Evolutionary conservation across 1,140 invertebrate genomes (phyloP), one percentile per base, ranked within the genome.

Genomic region (Luehdorfia chinensis): DNA sequence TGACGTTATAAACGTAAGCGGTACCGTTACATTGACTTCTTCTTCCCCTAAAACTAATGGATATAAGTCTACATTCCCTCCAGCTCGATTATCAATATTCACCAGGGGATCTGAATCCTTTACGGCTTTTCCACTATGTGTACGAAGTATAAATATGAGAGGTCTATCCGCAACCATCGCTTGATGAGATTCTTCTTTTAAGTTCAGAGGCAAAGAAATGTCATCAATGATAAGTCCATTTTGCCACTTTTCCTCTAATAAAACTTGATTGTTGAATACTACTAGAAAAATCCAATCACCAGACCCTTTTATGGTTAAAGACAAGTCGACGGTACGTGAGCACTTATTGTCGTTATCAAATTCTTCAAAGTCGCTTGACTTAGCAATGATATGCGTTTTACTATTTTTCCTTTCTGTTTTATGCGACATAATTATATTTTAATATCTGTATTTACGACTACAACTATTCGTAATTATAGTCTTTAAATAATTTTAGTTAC

Each of bases 71-170:
- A 77, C 51, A 30, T 66, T 67, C 9, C 61, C 75, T 6, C 83
- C 83, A 27, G 68, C 70, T 8, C 60, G 57, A 60, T 86, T 84
- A 49, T 83, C 83, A 0, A 44, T 4, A 54, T 72, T 69, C 1
- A 69, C 30, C 7, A 86, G 48, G n/a, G 79, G 79, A 47, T 86
- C 83, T 3, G 56, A 53, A 36, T 84, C 75, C 50, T 73, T 75
- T n/a, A 54, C 4, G 6, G 36, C 31, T 54, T 86, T 86, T 1
- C 59, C 66, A 7, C 58, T 62, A 46, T 41, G 6, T 13, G 37
- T 14, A 13, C 77, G 72, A 13, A 85, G 21, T 11, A 85, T 19
- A 50, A 80, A 71, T 30, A 78, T 49, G 27, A 85, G 39, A 21
- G 81, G 81, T 3, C 47, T 53, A 28, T 76, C 64, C 2, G 62